Conservation (phyloP, 1,140 invertebrate genomes). For the Vollenhovia emeryi region DNA sequence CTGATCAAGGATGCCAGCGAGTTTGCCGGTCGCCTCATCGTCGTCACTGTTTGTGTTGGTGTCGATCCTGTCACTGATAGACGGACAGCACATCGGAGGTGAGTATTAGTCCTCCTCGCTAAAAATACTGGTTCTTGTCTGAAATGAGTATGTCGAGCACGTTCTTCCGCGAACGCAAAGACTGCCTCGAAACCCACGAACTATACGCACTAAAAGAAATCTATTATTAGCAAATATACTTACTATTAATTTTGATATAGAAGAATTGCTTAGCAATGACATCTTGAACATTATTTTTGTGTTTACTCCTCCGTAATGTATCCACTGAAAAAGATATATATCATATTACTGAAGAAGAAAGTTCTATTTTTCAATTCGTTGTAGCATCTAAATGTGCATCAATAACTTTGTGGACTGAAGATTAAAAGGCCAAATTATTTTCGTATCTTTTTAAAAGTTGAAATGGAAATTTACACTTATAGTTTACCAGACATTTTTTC, state of each 20-base stretch:
- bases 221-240: not conserved
- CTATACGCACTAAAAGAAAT: not conserved
- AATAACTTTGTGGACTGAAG: not conserved
- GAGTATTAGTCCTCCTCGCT: not conserved
- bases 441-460: not conserved
- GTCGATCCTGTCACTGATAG: not conserved
- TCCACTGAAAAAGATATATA: too few species aligned
- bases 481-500: too few species aligned
- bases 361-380: not conserved
- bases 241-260: not conserved
- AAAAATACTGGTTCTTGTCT: not conserved
- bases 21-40: not conserved
- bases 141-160: not conserved
- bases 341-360: too few species aligned
- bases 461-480: not conserved
- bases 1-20: not conserved
- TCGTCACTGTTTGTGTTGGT: not conserved
- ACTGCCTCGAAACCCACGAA: not conserved
- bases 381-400: not conserved
- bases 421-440: not conserved
- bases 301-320: not conserved
- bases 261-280: not conserved
- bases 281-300: not conserved
- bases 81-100: slow-evolving; percentile 17
- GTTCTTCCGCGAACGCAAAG: not conserved